Percentiles rank a stretch among this genome's conserved stretches.
These are phyloP conservation scores for Theonella swinhoei DNA, from an alignment of 37 sponge, comb jelly and placozoan species.

Conservation along the genomic window DNA sequence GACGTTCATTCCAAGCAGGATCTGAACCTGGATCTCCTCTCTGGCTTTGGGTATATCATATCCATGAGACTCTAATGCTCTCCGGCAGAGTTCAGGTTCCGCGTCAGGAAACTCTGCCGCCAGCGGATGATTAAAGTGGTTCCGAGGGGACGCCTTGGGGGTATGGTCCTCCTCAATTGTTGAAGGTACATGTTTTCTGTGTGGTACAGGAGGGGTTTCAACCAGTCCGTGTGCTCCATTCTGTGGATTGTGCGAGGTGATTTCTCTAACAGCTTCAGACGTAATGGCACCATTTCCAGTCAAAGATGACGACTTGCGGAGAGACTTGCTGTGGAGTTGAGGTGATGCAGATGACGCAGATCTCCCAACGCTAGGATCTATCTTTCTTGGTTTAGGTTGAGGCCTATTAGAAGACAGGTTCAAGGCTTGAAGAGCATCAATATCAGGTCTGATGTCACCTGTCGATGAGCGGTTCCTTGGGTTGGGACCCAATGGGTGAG, in stretches of 20 bases:
- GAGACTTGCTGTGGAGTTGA: not conserved
- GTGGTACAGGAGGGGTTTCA: not conserved
- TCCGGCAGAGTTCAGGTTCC: not conserved
- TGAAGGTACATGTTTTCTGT: not conserved
- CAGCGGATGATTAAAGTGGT: not conserved
- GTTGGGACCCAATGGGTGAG: too few species aligned
- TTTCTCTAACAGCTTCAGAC: not conserved
- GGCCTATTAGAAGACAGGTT: not conserved
- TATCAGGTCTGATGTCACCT: not conserved
- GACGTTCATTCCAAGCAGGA: conserved; percentile 52
- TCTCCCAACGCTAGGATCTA: not conserved
- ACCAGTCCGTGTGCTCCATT: not conserved
- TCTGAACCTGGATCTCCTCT: conserved; percentile 46
- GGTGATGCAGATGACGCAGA: not conserved
- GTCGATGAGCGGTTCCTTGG: not conserved
- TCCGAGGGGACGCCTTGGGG: not conserved
- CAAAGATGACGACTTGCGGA: not conserved
- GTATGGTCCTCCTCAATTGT: not conserved
- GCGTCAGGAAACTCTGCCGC: conserved; percentile 20
- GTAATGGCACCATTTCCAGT: not conserved
- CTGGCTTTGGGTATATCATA: conserved; percentile 30
- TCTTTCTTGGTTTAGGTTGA: not conserved
- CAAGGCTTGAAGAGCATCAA: not conserved
- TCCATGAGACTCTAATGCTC: conserved; percentile 14
- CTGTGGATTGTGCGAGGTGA: not conserved